Percentiles rank a stretch among this genome's conserved stretches.
Evolutionary conservation across 2,888 invertebrate species (phyloP).

Genomic region (Agriotes lineatus): DNA sequence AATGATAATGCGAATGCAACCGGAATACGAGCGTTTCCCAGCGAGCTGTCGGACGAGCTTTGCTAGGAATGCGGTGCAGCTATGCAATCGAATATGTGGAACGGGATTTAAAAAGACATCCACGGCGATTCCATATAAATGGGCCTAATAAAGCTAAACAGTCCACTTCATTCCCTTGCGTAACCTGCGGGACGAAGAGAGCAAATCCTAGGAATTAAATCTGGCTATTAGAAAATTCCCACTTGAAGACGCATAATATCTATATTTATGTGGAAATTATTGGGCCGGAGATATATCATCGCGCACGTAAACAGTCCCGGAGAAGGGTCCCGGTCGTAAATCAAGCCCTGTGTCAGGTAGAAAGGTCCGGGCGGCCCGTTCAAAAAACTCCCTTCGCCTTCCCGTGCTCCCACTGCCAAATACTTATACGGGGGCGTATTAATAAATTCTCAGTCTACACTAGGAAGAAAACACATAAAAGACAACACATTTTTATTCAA

Average conservation of each 20-base stretch:
- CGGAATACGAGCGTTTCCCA: constrained; percentile 38
- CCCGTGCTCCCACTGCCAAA: too few species aligned
- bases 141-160: constrained; percentile 45
- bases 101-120: constrained; percentile 27
- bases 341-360: constrained; percentile 53
- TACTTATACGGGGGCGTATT: too few species aligned
- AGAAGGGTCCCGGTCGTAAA: constrained; percentile 51
- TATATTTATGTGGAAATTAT: constrained; percentile 55
- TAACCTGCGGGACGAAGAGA: constrained; percentile 45
- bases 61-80: constrained; percentile 30
- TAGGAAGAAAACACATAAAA: too few species aligned
- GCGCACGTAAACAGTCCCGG: constrained; percentile 50
- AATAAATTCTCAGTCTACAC: too few species aligned
- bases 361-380: constrained; percentile 38
- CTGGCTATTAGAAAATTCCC: constrained; percentile 50
- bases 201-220: constrained; percentile 48
- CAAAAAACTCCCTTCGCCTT: constrained; percentile 10
- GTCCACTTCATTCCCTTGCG: constrained; percentile 45
- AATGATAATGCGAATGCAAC: constrained; percentile 35
- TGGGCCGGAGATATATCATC: constrained; percentile 51
- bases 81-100: constrained; percentile 39
- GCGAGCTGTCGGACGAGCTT: constrained; percentile 35
- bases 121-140: constrained; percentile 38
- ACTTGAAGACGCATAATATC: constrained; percentile 53
- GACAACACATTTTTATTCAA: too few species aligned